These are phyloP conservation scores for Agriopis aurantiaria DNA, from an alignment of 2,888 invertebrate species.

Conservation along the genomic window DNA sequence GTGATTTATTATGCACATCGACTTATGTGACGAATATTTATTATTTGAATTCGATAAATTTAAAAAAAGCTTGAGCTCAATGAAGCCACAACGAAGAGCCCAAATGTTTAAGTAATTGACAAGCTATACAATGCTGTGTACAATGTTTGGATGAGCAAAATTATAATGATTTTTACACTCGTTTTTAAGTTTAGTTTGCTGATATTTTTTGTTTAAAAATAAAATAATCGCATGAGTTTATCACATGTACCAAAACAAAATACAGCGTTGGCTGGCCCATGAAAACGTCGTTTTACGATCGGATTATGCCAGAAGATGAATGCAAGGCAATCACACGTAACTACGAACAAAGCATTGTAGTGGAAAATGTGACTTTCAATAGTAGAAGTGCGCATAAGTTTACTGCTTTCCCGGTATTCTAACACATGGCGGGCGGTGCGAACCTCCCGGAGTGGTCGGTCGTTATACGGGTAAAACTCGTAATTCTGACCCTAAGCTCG, in stretches of 20 bases:
- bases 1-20: too few species aligned
- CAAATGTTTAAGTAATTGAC: too few species aligned
- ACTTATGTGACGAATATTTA: too few species aligned
- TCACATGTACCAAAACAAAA: constrained; percentile 50
- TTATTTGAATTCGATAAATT: too few species aligned
- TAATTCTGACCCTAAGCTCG: constrained; percentile 57
- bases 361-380: constrained; percentile 82
- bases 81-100: too few species aligned
- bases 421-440: constrained; percentile 61
- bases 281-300: constrained; percentile 75
- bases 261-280: constrained; percentile 60
- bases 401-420: constrained; percentile 75
- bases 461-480: constrained; percentile 63
- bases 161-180: too few species aligned
- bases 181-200: too few species aligned
- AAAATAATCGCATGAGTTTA: constrained; percentile 33
- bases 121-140: too few species aligned
- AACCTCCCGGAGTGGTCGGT: constrained; percentile 60
- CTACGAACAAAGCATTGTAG: constrained; percentile 80
- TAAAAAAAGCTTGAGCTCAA: too few species aligned
- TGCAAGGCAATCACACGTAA: constrained; percentile 77
- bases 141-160: too few species aligned
- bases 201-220: too few species aligned
- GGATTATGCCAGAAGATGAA: constrained; percentile 80
- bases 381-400: constrained; percentile 80